Evolutionary conservation across 2,113 vertebrate genomes (phyloP).

Genomic region (Periophthalmodon schlosseri): DNA sequence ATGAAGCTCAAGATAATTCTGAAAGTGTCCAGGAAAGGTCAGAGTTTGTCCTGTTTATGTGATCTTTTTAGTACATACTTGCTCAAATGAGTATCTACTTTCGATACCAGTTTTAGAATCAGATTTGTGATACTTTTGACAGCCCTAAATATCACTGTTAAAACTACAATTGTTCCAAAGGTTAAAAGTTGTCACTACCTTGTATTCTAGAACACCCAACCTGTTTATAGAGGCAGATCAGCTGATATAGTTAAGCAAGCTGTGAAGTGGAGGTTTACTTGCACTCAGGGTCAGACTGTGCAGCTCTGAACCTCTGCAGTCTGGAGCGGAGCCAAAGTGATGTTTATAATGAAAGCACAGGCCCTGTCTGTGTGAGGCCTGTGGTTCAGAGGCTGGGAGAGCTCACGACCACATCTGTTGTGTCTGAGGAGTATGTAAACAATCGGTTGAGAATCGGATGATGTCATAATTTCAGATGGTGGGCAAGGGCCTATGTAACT

Average conservation of each 20-base stretch:
- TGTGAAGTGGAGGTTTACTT: constrained; percentile 18
- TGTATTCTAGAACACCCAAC: constrained; percentile 29
- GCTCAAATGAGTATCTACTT: too few species aligned
- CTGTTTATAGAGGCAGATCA: constrained; percentile 27
- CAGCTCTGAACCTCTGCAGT: constrained; percentile 12
- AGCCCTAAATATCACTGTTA: too few species aligned
- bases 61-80: too few species aligned
- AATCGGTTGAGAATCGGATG: too few species aligned
- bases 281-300: constrained; percentile 22
- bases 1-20: too few species aligned
- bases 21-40: too few species aligned
- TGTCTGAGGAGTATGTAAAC: constrained; percentile 5
- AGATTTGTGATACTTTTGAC: too few species aligned
- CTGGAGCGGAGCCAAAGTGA: constrained; percentile 10
- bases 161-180: too few species aligned
- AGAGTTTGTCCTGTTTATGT: too few species aligned
- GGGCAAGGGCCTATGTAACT: too few species aligned
- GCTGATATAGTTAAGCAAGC: constrained; percentile 1
- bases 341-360: constrained; percentile 36
- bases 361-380: constrained; percentile 31
- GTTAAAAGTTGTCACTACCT: too few species aligned
- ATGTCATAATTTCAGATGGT: background rate
- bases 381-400: constrained; percentile 45
- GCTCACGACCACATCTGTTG: constrained; percentile 30
- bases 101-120: too few species aligned